These are phyloP conservation scores for Perca fluviatilis DNA, from an alignment of 2,113 vertebrate genomes.

Conservation along the genomic window DNA sequence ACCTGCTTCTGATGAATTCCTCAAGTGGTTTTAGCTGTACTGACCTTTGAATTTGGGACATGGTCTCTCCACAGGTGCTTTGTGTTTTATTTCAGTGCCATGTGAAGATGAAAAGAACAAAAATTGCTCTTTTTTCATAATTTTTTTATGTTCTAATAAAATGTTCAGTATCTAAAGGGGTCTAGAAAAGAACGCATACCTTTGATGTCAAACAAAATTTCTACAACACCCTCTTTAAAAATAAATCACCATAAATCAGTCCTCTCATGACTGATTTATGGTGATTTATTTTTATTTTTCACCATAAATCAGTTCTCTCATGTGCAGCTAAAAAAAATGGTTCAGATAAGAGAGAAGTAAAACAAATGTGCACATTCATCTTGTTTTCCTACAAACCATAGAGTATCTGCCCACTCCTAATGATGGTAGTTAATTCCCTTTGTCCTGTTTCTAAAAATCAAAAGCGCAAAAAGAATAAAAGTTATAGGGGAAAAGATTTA, in stretches of 20 bases:
- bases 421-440: not conserved
- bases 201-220: constrained; percentile 6
- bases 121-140: constrained; percentile 22
- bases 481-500: constrained; percentile 17
- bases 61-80: not conserved
- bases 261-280: too few relatives aligned
- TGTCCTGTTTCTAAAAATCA: constrained; percentile 18
- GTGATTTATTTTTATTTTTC: too few relatives aligned
- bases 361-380: not conserved
- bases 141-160: constrained; percentile 24
- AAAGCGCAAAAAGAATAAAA: not conserved
- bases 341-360: constrained; percentile 18
- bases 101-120: not conserved
- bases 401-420: constrained; percentile 34
- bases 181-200: not conserved
- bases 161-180: constrained; percentile 8
- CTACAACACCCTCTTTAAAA: constrained; percentile 2
- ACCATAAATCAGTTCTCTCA: too few relatives aligned
- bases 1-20: constrained; percentile 23
- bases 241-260: constrained; percentile 2
- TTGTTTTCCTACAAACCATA: not conserved
- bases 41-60: constrained; percentile 9
- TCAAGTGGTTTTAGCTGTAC: constrained; percentile 16
- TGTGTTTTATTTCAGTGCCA: not conserved
- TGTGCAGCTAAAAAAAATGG: not conserved